Conservation (phyloP, 1,140 invertebrate species). For the Ectropis grisescens region DNA sequence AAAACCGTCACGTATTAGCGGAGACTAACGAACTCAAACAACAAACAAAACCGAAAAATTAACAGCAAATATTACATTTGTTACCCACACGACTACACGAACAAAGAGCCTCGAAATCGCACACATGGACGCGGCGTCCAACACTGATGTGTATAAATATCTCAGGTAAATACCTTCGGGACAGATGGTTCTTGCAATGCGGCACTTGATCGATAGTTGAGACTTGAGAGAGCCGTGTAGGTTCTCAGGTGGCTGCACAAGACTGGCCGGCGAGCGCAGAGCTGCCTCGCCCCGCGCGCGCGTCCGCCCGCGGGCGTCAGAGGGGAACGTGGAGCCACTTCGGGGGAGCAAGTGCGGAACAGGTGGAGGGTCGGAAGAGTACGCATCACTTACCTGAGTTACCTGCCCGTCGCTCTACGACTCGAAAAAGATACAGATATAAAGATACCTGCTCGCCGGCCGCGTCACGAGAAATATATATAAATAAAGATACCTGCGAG, state of each 20-base stretch:
- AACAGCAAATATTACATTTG: no score
- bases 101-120: conserved; percentile 2
- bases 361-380: conserved; percentile 22
- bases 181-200: conserved; percentile 15
- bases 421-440: no score
- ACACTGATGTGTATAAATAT: no score
- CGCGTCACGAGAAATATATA: no score
- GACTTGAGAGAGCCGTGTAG: conserved; percentile 21
- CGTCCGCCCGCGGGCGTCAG: conserved; percentile 12
- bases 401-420: conserved; percentile 34
- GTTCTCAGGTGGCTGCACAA: conserved; percentile 35
- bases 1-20: no score
- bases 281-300: conserved; percentile 17
- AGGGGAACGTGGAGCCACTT: conserved; percentile 26
- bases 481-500: conserved; percentile 38
- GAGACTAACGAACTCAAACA: no score
- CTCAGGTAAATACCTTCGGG: no score
- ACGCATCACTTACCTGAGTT: conserved; percentile 30
- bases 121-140: conserved; percentile 2
- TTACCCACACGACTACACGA: not conserved
- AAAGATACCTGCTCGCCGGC: no score
- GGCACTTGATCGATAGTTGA: conserved; percentile 18
- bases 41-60: no score
- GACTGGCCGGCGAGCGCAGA: conserved; percentile 21
- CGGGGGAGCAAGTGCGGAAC: conserved; percentile 18